Evolutionary conservation across 2,888 invertebrate genomes (phyloP).

Genomic region (Oligia latruncula): DNA sequence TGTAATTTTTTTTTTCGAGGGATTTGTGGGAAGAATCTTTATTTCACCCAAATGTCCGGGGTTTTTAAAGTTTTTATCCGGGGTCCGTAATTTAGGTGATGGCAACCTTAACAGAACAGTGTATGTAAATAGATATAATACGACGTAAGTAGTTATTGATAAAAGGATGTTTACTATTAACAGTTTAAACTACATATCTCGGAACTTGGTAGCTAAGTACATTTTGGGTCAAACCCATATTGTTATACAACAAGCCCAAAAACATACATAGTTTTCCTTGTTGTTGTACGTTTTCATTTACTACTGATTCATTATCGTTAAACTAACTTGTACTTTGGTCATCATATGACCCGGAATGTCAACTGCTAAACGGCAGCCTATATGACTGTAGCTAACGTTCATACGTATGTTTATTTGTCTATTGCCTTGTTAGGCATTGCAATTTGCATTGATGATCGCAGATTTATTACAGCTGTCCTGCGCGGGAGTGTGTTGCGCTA

Average conservation of each 20-base stretch:
- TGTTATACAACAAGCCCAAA: background rate
- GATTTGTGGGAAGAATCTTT: too few species aligned
- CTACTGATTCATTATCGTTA: constrained; percentile 12
- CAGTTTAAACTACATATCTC: background rate
- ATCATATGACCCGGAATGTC: constrained; percentile 3
- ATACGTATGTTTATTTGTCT: too few species aligned
- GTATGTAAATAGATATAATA: background rate
- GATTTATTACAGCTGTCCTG: too few species aligned
- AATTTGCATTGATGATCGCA: background rate
- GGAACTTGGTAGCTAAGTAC: background rate
- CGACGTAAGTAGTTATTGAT: background rate
- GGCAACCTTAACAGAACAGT: too few species aligned
- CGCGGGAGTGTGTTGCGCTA: too few species aligned
- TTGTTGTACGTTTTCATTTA: constrained; percentile 20
- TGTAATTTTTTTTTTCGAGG: too few species aligned
- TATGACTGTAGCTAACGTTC: background rate
- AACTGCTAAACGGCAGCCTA: background rate
- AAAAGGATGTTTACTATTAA: background rate
- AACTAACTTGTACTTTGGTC: background rate
- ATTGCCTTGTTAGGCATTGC: background rate
- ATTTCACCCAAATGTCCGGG: too few species aligned
- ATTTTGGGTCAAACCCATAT: constrained; percentile 15
- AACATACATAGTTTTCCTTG: constrained; percentile 8
- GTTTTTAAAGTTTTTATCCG: too few species aligned
- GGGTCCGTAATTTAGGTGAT: too few species aligned